Conservation (phyloP, 1,140 invertebrate genomes). For the Oryctes rhinoceros region DNA sequence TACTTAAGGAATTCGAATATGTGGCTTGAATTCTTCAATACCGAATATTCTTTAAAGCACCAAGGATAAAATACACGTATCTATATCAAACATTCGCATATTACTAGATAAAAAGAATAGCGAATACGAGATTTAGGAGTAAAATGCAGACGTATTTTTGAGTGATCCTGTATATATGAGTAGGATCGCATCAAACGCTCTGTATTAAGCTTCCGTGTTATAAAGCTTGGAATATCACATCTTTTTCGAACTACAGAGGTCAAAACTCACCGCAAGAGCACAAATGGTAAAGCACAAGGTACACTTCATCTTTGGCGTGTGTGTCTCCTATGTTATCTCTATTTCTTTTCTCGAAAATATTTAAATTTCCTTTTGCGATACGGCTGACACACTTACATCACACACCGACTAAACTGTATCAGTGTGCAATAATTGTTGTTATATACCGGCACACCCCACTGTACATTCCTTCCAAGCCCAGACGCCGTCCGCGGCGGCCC, state of each 20-base stretch:
- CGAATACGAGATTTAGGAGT: no score
- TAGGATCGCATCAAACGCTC: no score
- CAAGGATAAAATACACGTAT: no score
- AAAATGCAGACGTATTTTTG: no score
- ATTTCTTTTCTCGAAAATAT: background rate
- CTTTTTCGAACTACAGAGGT: background rate
- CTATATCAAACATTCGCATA: no score
- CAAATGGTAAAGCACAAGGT: background rate
- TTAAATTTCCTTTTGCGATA: background rate
- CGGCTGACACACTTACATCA: conserved; percentile 15
- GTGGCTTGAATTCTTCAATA: no score
- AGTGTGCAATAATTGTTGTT: conserved; percentile 30
- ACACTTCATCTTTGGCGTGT: background rate
- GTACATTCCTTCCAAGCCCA: conserved; percentile 28
- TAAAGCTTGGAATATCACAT: background rate
- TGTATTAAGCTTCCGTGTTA: no score
- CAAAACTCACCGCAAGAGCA: conserved; percentile 1
- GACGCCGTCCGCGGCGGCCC: background rate
- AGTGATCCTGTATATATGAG: no score
- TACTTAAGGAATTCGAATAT: no score
- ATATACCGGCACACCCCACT: conserved; percentile 31
- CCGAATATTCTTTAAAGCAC: no score
- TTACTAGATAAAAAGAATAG: no score
- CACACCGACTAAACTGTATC: conserved; percentile 37
- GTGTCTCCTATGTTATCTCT: background rate